Evolutionary conservation across 2,797 vertebrate genomes (phyloP).

Genomic region (Chelmon rostratus): DNA sequence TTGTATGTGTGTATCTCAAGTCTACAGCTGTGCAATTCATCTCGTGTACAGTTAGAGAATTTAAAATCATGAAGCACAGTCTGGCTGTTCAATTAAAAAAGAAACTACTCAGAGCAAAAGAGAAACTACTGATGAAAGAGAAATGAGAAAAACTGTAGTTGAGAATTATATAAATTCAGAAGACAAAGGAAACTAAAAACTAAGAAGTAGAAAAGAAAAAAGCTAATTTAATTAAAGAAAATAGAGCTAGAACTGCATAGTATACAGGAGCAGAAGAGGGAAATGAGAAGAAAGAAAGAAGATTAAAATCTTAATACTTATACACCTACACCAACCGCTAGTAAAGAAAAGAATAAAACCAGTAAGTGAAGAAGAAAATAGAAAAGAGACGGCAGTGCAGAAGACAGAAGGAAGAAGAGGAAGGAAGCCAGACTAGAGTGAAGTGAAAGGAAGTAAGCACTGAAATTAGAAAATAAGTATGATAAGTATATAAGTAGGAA

Average conservation of each 20-base stretch:
- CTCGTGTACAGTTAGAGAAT: background rate
- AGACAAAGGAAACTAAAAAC: background rate
- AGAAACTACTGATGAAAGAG: background rate
- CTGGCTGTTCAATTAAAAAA: background rate
- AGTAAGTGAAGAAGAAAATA: background rate
- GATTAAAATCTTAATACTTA: background rate
- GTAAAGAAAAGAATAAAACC: background rate
- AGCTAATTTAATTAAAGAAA: background rate
- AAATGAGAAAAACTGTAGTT: background rate
- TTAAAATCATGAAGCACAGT: background rate
- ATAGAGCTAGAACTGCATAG: background rate
- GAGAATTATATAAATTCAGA: background rate
- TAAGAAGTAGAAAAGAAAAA: background rate
- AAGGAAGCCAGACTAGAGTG: background rate
- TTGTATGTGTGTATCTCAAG: background rate
- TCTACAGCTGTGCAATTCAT: background rate
- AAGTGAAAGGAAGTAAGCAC: background rate
- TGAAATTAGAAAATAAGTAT: background rate
- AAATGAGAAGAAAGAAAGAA: slow-evolving; percentile 7
- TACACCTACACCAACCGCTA: background rate
- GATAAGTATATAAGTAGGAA: background rate
- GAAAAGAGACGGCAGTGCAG: background rate
- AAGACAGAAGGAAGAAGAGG: background rate
- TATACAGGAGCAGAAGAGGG: background rate
- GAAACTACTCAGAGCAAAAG: background rate